These are phyloP conservation scores for Leptosomus discolor DNA, from an alignment of 2,113 vertebrate species.

Conservation along the genomic window DNA sequence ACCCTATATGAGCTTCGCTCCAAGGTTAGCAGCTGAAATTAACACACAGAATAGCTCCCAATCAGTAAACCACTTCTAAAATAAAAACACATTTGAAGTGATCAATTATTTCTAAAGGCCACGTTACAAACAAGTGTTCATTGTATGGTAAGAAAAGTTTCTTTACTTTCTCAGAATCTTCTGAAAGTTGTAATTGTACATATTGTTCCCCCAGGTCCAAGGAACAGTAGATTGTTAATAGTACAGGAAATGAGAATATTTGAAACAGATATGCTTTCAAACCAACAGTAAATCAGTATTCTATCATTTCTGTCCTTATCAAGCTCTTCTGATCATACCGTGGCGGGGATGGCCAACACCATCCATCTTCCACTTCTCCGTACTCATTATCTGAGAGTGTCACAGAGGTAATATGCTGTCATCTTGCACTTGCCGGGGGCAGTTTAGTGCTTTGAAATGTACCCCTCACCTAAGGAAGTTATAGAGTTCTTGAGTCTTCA, in stretches of 20 bases:
- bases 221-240: background rate
- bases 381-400: background rate
- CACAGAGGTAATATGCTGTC: background rate
- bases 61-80: background rate
- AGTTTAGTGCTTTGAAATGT: background rate
- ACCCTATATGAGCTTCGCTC: background rate
- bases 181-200: background rate
- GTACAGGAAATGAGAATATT: background rate
- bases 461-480: background rate
- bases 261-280: background rate
- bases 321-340: background rate
- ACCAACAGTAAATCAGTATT: background rate
- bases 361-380: background rate
- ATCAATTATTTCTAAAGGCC: background rate
- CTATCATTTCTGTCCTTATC: background rate
- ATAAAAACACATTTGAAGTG: background rate
- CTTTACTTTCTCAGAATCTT: background rate
- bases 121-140: background rate
- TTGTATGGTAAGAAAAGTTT: background rate
- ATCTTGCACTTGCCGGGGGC: background rate
- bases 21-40: background rate
- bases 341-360: accelerated
- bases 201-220: background rate
- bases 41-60: background rate
- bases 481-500: background rate